Percentiles rank a stretch among this genome's conserved stretches.
Evolutionary conservation across 1,140 invertebrate species (phyloP).

Genomic region (Lepidotrigona ventralis): DNA sequence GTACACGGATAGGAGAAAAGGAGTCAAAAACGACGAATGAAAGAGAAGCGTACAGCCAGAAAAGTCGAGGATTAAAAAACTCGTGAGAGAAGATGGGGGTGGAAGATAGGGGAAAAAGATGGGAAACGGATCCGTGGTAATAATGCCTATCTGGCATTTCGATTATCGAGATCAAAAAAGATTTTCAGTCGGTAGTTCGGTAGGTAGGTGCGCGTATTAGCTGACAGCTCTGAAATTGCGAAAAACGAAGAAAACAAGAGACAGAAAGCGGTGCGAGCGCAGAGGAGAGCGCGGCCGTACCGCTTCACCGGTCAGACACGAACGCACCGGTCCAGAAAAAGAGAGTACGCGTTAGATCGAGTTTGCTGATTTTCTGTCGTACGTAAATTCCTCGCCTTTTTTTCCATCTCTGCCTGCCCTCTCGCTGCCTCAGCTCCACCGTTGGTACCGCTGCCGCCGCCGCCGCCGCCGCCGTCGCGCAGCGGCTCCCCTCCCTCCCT

Average conservation of each 20-base stretch:
- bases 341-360: constrained; percentile 48
- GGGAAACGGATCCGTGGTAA: constrained; percentile 4
- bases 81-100: neutral
- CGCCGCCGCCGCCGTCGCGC: neutral
- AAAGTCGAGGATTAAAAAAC: neutral
- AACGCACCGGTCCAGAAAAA: constrained; percentile 41
- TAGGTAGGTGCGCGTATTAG: constrained; percentile 18
- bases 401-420: constrained; percentile 11
- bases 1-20: neutral
- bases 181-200: constrained; percentile 24
- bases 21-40: neutral
- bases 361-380: constrained; percentile 60
- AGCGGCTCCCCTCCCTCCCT: neutral
- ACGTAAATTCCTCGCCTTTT: constrained; percentile 55
- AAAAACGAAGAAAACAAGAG: constrained; percentile 9
- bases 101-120: neutral
- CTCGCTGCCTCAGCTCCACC: neutral
- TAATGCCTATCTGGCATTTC: constrained; percentile 30
- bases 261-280: neutral
- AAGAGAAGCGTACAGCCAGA: neutral
- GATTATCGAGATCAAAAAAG: constrained; percentile 46
- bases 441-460: neutral
- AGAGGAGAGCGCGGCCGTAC: neutral
- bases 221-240: constrained; percentile 45
- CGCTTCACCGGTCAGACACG: constrained; percentile 13